Evolutionary conservation across 1,140 invertebrate species (phyloP), one percentile per base, ranked within the genome.

Genomic region (Lucilia sericata): DNA sequence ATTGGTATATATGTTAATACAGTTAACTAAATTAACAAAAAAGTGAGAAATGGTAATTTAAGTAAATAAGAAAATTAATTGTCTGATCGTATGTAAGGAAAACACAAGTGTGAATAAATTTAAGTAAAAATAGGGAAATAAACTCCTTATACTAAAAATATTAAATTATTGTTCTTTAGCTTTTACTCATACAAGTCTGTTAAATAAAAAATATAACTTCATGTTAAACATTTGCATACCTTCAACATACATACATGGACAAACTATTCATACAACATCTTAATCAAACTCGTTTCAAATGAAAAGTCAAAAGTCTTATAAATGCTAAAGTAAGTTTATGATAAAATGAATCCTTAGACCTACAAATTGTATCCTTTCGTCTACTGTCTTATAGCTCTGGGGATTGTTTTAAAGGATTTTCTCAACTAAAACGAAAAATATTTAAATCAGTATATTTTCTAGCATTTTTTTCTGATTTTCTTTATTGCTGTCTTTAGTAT

Each of bases 401-500:
- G 65, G 65, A 70, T 70, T 70, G 65, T 70, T n/a, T 70, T 21
- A 70, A 70, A 70, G 65, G 65, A 70, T 70, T 70, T 70, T n/a
- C 65, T 10, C 65, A 21, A 70, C 19, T 21, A 9, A 13, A 2
- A 21, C 19, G 5, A 42, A 70, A 70, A 21, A 10, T 70, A 21
- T 21, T 70, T n/a, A 21, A 21, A 70, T 70, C 7, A 70, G 2
- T 70, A 55, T 70, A 8, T 70, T 70, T 70, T 70, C n/a, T 70
- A 42, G 42, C 4, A 17, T 8, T 70, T 70, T 30, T 21, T 19
- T n/a, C 0, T 60, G 2, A 70, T 21, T 21, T 70, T 30, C 25
- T 70, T 21, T 14, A n/a, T 60, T n/a, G 13, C 13, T 60, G 14
- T 60, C 55, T n/a, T 60, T 60, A n/a, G 14, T 17, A 60, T 60